Percentiles rank a stretch among this genome's conserved stretches.
phyloP scores from a whole-genome alignment of 2,797 vertebrate genomes.

The Champsocephalus gunnari region DNA sequence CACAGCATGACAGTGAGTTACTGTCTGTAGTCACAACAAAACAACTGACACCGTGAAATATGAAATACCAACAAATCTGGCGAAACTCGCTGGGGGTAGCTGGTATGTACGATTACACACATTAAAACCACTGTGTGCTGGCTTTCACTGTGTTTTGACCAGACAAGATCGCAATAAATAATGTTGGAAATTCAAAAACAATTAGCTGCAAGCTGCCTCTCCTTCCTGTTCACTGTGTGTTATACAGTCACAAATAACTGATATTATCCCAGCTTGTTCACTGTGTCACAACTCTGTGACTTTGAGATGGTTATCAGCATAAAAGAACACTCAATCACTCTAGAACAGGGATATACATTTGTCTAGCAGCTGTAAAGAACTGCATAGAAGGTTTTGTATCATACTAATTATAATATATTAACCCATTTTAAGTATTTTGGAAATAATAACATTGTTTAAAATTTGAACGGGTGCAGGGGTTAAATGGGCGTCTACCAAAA shows the following conservation, averaged over 20 bases:
- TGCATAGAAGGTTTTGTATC: not conserved
- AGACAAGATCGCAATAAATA: no score
- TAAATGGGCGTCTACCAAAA: no score
- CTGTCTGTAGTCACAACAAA: not conserved
- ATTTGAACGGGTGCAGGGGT: not conserved
- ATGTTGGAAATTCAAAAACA: not conserved
- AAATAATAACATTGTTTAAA: not conserved
- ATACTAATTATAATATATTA: not conserved
- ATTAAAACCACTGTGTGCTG: not conserved
- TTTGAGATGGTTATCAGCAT: conserved; percentile 11
- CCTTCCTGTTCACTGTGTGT: not conserved
- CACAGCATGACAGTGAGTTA: not conserved
- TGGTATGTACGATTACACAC: not conserved
- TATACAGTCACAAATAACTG: not conserved
- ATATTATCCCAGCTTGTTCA: conserved; percentile 1
- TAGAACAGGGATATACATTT: not conserved
- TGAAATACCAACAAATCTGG: not conserved
- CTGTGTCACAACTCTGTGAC: not conserved
- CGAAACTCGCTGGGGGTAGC: not conserved
- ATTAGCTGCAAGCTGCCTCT: not conserved
- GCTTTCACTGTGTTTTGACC: not conserved
- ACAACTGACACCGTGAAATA: not conserved
- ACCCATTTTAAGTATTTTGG: not conserved
- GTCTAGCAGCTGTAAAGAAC: not conserved
- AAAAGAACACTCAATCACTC: conserved; percentile 1